Evolutionary conservation across 2,113 vertebrate genomes (phyloP).

Genomic region (Grallaria varia): DNA sequence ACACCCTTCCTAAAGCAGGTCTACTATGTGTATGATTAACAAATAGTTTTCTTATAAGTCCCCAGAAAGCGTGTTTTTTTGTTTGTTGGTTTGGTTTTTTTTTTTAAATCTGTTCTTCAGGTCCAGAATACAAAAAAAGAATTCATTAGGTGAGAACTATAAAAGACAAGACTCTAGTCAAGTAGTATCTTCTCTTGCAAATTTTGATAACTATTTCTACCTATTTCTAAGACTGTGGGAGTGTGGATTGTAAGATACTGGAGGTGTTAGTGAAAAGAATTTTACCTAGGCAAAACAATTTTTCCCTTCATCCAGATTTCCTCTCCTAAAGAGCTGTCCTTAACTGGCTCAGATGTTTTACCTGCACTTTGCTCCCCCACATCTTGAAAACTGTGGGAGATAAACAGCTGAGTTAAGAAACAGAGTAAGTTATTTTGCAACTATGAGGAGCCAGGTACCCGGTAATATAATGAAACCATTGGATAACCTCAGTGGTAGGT

Average conservation of each 20-base stretch:
- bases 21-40: neutral
- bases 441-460: neutral
- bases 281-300: neutral
- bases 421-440: neutral
- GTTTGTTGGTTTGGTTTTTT: too few relatives aligned
- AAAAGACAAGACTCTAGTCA: neutral
- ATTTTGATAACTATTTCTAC: neutral
- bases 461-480: neutral
- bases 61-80: neutral
- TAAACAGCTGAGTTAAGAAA: neutral
- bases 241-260: neutral
- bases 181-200: neutral
- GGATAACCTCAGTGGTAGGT: neutral
- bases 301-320: neutral
- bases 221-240: neutral
- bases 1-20: neutral
- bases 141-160: neutral
- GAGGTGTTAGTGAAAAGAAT: neutral
- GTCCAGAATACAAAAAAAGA: neutral
- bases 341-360: neutral
- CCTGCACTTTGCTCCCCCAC: neutral
- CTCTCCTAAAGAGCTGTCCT: neutral
- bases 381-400: neutral
- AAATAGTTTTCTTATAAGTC: neutral
- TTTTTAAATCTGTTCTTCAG: neutral